Conservation (phyloP, 53 echinoderm and acorn worm species). For the Zoroaster sp. region DNA sequence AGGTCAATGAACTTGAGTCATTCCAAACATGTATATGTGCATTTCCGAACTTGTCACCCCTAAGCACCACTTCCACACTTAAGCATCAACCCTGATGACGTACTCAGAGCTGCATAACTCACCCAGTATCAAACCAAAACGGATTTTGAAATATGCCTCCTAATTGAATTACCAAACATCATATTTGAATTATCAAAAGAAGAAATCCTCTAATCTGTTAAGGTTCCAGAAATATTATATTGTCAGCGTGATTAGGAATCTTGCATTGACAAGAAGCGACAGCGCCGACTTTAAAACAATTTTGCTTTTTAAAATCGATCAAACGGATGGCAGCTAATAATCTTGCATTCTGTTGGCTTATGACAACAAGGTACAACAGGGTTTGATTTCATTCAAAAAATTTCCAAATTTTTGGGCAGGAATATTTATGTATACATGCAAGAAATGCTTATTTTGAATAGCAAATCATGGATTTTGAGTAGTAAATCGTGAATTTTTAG, state of each 20-base stretch:
- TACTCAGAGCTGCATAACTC: constrained; percentile 2
- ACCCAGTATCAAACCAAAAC: neutral
- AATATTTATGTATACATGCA: too few relatives aligned
- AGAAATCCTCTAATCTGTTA: neutral
- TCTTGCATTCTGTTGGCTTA: neutral
- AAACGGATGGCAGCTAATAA: neutral
- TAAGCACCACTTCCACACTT: neutral
- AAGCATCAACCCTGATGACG: neutral
- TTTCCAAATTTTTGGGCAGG: too few relatives aligned
- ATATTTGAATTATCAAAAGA: neutral
- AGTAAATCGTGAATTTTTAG: too few relatives aligned
- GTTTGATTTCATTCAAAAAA: too few relatives aligned
- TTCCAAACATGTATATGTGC: neutral
- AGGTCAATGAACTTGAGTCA: constrained; percentile 12
- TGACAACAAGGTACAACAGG: neutral
- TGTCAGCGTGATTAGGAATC: neutral
- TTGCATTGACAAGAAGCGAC: neutral
- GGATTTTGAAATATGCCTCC: neutral
- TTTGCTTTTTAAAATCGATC: neutral
- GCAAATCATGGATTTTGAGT: too few relatives aligned
- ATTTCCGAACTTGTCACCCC: neutral
- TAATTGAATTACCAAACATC: constrained; percentile 24
- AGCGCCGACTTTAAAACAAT: neutral
- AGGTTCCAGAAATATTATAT: neutral
- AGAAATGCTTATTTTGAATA: too few relatives aligned